Conservation (phyloP, 1,140 invertebrate genomes). For the Drosophila bocki region DNA sequence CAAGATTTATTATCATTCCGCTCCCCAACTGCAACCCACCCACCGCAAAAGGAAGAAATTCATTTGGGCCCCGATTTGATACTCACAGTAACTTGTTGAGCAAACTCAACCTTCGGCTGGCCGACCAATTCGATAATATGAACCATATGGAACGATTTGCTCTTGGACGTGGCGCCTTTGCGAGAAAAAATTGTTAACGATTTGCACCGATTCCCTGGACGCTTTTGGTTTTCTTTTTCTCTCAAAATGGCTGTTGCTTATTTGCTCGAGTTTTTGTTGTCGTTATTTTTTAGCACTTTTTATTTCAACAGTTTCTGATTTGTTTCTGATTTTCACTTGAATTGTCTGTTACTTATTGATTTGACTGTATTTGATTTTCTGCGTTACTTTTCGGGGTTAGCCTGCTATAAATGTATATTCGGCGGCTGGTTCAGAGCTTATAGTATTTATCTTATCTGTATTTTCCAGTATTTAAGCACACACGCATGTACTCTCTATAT, state of each 20-base stretch:
- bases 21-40: conserved; percentile 3
- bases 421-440: conserved; percentile 26
- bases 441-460: conserved; percentile 76
- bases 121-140: conserved; percentile 85
- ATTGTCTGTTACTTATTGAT: conserved; percentile 56
- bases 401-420: conserved; percentile 38
- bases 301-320: conserved; percentile 33
- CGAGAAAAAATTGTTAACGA: conserved; percentile 68
- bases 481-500: conserved; percentile 44
- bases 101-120: conserved; percentile 85
- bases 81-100: conserved; percentile 85
- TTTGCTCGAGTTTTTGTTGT: conserved; percentile 27
- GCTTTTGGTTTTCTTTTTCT: conserved; percentile 35
- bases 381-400: conserved; percentile 26
- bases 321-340: conserved; percentile 48
- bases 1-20: conserved; percentile 84
- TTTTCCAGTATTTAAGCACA: conserved; percentile 81
- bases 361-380: conserved; percentile 56
- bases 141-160: conserved; percentile 85
- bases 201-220: conserved; percentile 55
- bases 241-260: conserved; percentile 18
- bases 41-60: conserved; percentile 47
- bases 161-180: conserved; percentile 79
- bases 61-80: conserved; percentile 59
- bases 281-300: conserved; percentile 33